Evolutionary conservation across 2,797 vertebrate genomes (phyloP).

Genomic region (Remorina albescens): DNA sequence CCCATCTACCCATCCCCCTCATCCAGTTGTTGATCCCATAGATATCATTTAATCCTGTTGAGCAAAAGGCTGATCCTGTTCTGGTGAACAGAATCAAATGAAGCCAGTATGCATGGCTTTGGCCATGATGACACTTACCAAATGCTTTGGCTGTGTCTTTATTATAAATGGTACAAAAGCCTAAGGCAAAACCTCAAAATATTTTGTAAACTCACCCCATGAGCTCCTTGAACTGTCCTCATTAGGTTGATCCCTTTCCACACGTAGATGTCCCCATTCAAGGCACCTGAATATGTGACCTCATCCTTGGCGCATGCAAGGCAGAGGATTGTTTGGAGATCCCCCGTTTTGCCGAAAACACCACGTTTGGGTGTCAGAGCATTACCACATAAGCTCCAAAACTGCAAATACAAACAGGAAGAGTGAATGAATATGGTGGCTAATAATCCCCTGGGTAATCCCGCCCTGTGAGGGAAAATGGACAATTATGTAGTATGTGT

Average conservation of each 20-base stretch:
- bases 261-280: slow-evolving; percentile 98
- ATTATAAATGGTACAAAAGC: slow-evolving; percentile 9
- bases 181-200: slow-evolving; percentile 2
- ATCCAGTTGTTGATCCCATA: slow-evolving; percentile 83
- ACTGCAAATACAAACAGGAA: slow-evolving; percentile 86
- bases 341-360: slow-evolving; percentile 97
- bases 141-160: slow-evolving; percentile 22
- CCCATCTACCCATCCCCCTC: slow-evolving; percentile 69
- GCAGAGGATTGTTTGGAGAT: slow-evolving; percentile 98
- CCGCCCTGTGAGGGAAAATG: slow-evolving; percentile 62
- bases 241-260: slow-evolving; percentile 97
- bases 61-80: slow-evolving; percentile 81
- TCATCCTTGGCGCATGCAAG: slow-evolving; percentile 97
- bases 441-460: slow-evolving; percentile 77
- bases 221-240: slow-evolving; percentile 96
- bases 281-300: slow-evolving; percentile 96
- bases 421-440: slow-evolving; percentile 60
- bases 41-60: slow-evolving; percentile 83
- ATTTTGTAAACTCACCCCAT: slow-evolving; percentile 86
- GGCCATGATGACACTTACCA: slow-evolving; percentile 29
- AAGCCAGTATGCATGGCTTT: slow-evolving; percentile 43
- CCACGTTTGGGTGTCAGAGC: slow-evolving; percentile 96
- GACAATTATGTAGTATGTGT: slow-evolving; percentile 66
- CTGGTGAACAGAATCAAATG: slow-evolving; percentile 69
- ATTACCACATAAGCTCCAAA: slow-evolving; percentile 99